These are phyloP conservation scores for Ganaspis brasiliensis DNA, from an alignment of 2,888 invertebrate genomes.

Conservation along the genomic window DNA sequence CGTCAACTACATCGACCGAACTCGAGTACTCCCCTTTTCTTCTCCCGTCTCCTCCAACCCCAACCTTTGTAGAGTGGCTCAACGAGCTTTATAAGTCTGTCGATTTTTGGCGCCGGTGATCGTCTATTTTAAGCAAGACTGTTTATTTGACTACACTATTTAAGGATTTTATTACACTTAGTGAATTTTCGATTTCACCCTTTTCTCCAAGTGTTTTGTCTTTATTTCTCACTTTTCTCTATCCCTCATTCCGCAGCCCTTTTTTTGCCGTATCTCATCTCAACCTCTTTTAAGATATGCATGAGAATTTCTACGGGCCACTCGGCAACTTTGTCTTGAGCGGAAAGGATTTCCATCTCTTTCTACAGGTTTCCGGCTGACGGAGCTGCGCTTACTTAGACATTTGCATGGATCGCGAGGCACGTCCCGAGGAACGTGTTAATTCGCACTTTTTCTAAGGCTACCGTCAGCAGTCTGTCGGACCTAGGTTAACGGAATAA, in stretches of 20 bases:
- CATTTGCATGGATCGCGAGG: constrained; percentile 36
- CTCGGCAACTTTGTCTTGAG: constrained; percentile 39
- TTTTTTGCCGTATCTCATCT: constrained; percentile 8
- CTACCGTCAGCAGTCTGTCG: constrained; percentile 41
- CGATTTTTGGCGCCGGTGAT: constrained; percentile 4
- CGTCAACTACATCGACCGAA: constrained; percentile 58
- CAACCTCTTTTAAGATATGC: constrained; percentile 31
- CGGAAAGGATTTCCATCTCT: constrained; percentile 34
- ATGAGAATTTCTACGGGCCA: constrained; percentile 33
- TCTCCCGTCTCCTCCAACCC: neutral
- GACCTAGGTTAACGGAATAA: constrained; percentile 10
- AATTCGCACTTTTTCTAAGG: constrained; percentile 36
- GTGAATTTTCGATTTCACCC: neutral
- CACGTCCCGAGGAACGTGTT: constrained; percentile 36
- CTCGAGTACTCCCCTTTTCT: neutral
- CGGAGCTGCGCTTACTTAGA: constrained; percentile 37
- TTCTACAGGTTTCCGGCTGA: constrained; percentile 34
- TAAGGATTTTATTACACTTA: neutral
- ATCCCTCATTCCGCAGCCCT: neutral
- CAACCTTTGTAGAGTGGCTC: neutral
- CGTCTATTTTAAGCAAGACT: neutral
- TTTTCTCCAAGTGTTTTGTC: neutral
- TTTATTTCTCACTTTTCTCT: neutral
- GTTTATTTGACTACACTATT: constrained; percentile 22
- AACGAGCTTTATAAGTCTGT: constrained; percentile 26